Evolutionary conservation across 2,888 invertebrate species (phyloP).

Genomic region (Monochamus alternatus): DNA sequence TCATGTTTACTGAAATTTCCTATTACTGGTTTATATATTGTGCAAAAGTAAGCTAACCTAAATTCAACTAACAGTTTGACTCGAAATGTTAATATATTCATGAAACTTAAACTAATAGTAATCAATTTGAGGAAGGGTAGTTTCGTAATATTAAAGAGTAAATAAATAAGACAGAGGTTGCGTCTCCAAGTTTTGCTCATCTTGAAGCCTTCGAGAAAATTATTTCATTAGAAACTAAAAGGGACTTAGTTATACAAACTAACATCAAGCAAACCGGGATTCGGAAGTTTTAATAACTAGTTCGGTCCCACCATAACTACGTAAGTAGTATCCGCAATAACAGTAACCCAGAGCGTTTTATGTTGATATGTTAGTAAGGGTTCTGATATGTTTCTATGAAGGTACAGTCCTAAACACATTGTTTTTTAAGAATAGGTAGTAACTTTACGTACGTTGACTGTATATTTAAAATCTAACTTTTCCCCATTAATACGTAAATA

Average conservation of each 20-base stretch:
- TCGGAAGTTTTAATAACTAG: conserved; percentile 5
- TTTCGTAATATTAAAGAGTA: not conserved
- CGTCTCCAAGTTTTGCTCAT: not conserved
- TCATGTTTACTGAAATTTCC: too few relatives aligned
- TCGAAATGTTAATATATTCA: too few relatives aligned
- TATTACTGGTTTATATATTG: too few relatives aligned
- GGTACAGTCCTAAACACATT: too few relatives aligned
- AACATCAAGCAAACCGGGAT: conserved; percentile 3
- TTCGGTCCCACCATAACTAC: not conserved
- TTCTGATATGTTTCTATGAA: too few relatives aligned
- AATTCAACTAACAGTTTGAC: too few relatives aligned
- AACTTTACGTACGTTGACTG: too few relatives aligned
- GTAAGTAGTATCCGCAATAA: not conserved
- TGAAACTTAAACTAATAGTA: not conserved
- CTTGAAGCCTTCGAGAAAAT: not conserved
- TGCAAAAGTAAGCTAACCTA: too few relatives aligned
- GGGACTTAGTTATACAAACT: conserved; percentile 10
- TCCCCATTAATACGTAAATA: too few relatives aligned
- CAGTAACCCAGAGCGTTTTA: not conserved
- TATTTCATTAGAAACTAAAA: conserved; percentile 8
- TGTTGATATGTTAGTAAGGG: too few relatives aligned
- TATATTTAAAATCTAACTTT: too few relatives aligned
- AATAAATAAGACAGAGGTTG: not conserved
- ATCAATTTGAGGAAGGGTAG: not conserved
- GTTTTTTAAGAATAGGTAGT: too few relatives aligned